Evolutionary conservation across 2,888 invertebrate genomes (phyloP).

Genomic region (Tiliacea aurago): DNA sequence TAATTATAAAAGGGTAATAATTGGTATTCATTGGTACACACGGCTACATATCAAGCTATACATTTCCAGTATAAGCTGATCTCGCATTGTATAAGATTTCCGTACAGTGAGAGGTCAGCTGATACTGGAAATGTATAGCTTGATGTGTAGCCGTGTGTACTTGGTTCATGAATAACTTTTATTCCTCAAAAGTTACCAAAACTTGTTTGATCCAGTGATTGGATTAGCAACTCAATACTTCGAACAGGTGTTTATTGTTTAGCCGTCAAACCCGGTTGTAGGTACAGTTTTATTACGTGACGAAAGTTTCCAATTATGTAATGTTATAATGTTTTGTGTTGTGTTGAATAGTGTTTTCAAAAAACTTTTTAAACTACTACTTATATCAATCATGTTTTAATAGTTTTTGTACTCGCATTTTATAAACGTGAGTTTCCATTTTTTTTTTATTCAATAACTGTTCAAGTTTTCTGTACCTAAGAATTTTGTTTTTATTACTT

Average conservation of each 20-base stretch:
- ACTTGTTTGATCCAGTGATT: not conserved
- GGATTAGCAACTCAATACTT: not conserved
- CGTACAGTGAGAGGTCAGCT: too few relatives aligned
- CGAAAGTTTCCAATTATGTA: constrained; percentile 41
- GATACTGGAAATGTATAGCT: too few relatives aligned
- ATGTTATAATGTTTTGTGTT: constrained; percentile 32
- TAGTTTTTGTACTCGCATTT: constrained; percentile 14
- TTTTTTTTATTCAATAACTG: constrained; percentile 15
- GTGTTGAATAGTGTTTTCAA: constrained; percentile 10
- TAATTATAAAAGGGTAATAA: not conserved
- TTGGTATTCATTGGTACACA: too few relatives aligned
- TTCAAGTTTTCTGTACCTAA: constrained; percentile 18
- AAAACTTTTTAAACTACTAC: constrained; percentile 1
- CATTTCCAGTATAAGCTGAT: too few relatives aligned
- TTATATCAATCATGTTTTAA: constrained; percentile 27
- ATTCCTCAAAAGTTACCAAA: constrained; percentile 9
- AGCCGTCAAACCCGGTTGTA: not conserved
- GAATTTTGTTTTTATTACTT: constrained; percentile 1
- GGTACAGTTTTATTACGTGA: constrained; percentile 30
- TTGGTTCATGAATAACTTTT: not conserved
- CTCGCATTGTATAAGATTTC: too few relatives aligned
- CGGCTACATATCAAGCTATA: too few relatives aligned
- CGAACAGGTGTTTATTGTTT: not conserved
- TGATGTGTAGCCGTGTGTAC: too few relatives aligned
- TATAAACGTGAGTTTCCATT: not conserved